Evolutionary conservation across 1,140 invertebrate species (phyloP).

Genomic region (Eriocheir sinensis): DNA sequence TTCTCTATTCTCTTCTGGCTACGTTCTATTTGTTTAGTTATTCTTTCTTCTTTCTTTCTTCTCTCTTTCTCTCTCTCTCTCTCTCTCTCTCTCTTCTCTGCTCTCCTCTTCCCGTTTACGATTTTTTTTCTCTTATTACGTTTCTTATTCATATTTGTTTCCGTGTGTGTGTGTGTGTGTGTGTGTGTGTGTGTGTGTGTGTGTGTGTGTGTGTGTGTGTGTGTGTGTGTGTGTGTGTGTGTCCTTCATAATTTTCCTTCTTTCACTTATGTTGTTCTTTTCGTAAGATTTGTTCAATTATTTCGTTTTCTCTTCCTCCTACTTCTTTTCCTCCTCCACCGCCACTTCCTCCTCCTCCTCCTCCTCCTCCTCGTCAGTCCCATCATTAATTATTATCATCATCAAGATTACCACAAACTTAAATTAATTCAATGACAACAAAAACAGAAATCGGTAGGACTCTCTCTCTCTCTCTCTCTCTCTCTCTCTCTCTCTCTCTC

Average conservation of each 20-base stretch:
- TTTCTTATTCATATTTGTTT: no score
- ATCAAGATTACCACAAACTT: no score
- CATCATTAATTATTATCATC: no score
- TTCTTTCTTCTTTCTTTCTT: background rate
- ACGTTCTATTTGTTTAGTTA: background rate
- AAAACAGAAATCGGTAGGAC: no score
- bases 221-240: background rate
- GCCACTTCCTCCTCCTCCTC: background rate
- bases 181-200: no score
- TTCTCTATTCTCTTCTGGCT: background rate
- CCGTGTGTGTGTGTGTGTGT: no score
- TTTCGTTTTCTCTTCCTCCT: background rate
- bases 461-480: slow-evolving; percentile 14
- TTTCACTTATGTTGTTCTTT: no score
- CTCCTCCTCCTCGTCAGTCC: background rate
- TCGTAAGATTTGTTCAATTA: background rate
- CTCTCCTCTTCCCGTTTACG: background rate
- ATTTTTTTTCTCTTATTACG: background rate
- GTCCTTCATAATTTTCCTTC: background rate
- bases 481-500: slow-evolving; percentile 14
- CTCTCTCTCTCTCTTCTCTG: background rate
- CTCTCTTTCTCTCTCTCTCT: no score
- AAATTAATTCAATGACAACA: no score
- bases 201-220: no score
- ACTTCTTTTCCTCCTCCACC: background rate